Conservation (phyloP, 1,140 invertebrate genomes). For the Lasaia peninsularis region DNA sequence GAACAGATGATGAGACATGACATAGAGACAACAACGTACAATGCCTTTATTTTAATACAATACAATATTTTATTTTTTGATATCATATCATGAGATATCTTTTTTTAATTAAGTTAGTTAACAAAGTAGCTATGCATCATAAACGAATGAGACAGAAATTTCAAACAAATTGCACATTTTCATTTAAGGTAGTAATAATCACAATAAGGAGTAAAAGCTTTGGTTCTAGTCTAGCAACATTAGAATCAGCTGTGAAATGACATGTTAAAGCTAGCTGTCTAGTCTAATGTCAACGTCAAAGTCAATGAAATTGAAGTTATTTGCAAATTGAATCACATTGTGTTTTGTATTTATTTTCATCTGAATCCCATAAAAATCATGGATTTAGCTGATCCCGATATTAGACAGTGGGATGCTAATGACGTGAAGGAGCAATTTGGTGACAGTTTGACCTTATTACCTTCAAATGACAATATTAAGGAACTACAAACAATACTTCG, state of each 20-base stretch:
- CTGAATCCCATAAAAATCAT: slow-evolving; percentile 32
- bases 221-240: not conserved
- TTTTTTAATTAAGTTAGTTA: too few relatives aligned
- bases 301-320: too few relatives aligned
- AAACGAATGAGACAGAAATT: too few relatives aligned
- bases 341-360: not conserved
- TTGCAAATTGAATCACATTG: not conserved
- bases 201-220: not conserved
- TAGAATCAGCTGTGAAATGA: slow-evolving; percentile 11
- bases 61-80: too few relatives aligned
- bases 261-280: not conserved
- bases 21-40: too few relatives aligned
- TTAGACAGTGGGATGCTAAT: slow-evolving; percentile 56
- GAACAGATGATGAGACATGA: too few relatives aligned
- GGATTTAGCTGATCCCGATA: slow-evolving; percentile 62
- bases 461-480: slow-evolving; percentile 91
- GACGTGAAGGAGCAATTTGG: slow-evolving; percentile 83
- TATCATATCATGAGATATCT: too few relatives aligned
- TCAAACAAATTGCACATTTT: too few relatives aligned
- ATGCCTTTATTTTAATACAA: too few relatives aligned
- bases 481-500: slow-evolving; percentile 97
- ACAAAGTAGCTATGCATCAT: too few relatives aligned
- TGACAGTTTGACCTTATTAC: slow-evolving; percentile 88
- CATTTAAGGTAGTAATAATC: too few relatives aligned
- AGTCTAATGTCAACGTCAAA: not conserved